These are phyloP conservation scores for Hippolais icterina DNA, from an alignment of 2,113 vertebrate species.

Conservation along the genomic window DNA sequence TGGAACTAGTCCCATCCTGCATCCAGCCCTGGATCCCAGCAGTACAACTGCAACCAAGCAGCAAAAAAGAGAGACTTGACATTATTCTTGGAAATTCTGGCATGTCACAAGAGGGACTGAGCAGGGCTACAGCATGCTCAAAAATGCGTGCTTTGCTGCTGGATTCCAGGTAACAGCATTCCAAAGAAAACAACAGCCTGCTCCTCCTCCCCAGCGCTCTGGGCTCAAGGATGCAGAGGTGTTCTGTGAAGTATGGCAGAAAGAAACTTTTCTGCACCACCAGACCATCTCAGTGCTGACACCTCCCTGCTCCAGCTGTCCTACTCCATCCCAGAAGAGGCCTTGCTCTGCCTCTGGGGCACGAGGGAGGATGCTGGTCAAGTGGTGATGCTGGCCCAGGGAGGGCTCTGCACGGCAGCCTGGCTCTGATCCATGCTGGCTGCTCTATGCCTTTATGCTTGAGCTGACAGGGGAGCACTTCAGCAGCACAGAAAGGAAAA, in stretches of 20 bases:
- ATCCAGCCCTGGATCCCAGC: not conserved
- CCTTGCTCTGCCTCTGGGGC: not conserved
- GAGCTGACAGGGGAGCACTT: not conserved
- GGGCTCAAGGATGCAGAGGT: not conserved
- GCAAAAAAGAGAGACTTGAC: not conserved
- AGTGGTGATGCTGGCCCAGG: not conserved
- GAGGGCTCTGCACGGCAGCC: not conserved
- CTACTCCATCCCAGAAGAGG: not conserved
- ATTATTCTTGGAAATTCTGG: not conserved
- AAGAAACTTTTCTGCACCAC: not conserved
- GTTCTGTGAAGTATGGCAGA: not conserved
- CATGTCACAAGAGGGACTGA: not conserved
- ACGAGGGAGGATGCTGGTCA: not conserved
- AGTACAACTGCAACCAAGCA: not conserved
- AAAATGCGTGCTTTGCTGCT: not conserved
- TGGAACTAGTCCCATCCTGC: not conserved
- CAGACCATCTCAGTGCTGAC: not conserved
- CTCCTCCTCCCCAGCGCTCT: not conserved
- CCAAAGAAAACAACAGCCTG: not conserved
- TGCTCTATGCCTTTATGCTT: not conserved
- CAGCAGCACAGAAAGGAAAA: not conserved
- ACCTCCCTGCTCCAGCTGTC: not conserved
- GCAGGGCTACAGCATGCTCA: not conserved
- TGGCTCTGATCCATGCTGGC: not conserved
- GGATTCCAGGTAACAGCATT: not conserved